Evolutionary conservation across 1,140 invertebrate genomes (phyloP).

Genomic region (Orchestia grillus): DNA sequence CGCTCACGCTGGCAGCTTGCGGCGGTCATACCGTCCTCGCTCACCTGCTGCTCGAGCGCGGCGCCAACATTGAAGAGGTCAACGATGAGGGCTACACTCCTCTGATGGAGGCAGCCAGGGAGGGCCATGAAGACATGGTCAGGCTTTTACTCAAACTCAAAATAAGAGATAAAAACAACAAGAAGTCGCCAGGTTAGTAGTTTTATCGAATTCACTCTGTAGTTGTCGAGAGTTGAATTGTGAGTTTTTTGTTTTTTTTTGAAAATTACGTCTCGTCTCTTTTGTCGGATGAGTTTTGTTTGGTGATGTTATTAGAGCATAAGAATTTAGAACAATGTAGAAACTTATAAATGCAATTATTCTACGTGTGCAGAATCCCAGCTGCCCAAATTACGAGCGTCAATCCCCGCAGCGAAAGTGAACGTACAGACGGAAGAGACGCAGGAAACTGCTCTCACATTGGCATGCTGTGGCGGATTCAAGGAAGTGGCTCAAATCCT

Average conservation of each 20-base stretch:
- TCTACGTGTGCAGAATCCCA: conserved; percentile 30
- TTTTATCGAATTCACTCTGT: neutral
- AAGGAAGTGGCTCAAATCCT: conserved; percentile 97
- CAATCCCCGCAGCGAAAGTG: conserved; percentile 85
- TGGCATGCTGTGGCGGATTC: conserved; percentile 97
- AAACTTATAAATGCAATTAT: neutral
- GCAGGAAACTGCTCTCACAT: conserved; percentile 95
- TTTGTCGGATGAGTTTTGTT: neutral
- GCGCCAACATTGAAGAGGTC: conserved; percentile 98
- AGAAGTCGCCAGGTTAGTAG: neutral
- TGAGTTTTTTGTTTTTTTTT: neutral
- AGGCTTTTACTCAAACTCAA: conserved; percentile 81
- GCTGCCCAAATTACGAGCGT: conserved; percentile 56
- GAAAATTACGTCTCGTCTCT: neutral
- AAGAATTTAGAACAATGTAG: no score
- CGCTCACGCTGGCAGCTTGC: conserved; percentile 96
- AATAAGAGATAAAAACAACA: conserved; percentile 32
- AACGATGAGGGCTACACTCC: conserved; percentile 99
- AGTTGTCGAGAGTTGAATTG: neutral
- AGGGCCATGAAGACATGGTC: conserved; percentile 99
- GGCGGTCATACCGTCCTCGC: conserved; percentile 98
- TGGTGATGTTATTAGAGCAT: neutral
- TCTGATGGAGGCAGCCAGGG: conserved; percentile 97
- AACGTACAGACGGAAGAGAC: conserved; percentile 99
- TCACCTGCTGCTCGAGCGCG: conserved; percentile 92